A percentile compares a stretch with the other conserved stretches of the same genome.
Evolutionary conservation across 2,113 vertebrate species (phyloP).

Genomic region (Catagonus wagneri): DNA sequence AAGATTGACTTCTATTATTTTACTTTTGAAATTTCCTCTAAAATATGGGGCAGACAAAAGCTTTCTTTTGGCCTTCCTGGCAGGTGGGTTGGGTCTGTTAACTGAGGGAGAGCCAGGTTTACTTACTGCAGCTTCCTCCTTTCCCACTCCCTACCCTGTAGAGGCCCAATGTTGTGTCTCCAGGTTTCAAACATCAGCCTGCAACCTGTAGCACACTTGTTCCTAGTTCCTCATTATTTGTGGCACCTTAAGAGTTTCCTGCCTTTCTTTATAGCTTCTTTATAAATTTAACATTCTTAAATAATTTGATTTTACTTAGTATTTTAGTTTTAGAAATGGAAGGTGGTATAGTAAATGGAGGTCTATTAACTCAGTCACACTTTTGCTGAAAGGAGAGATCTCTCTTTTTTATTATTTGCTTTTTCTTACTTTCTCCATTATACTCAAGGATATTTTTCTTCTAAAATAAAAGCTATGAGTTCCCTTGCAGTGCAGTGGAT

Average conservation of each 20-base stretch:
- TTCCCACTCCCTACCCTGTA: neutral
- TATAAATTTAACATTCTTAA: neutral
- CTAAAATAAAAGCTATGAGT: neutral
- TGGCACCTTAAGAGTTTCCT: neutral
- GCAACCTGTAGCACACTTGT: accelerated
- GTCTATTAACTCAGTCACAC: neutral
- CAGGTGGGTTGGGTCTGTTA: neutral
- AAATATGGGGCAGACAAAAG: neutral
- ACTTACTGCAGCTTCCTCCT: neutral
- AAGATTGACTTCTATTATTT: neutral
- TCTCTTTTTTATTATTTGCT: neutral
- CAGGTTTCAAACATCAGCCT: no score
- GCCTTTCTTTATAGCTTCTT: neutral
- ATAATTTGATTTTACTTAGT: neutral
- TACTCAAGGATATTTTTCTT: neutral
- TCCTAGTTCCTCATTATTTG: neutral
- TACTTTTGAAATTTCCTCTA: neutral
- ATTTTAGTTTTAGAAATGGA: neutral
- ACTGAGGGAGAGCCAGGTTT: no score
- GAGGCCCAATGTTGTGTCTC: neutral
- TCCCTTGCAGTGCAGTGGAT: no score
- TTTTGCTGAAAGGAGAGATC: neutral
- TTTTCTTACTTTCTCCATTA: neutral
- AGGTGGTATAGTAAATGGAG: neutral
- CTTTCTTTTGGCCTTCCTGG: neutral